Percentiles rank a stretch among this genome's conserved stretches.
These are phyloP conservation scores for Lepidothrix coronata DNA, from an alignment of 2,113 vertebrate species.

Conservation along the genomic window DNA sequence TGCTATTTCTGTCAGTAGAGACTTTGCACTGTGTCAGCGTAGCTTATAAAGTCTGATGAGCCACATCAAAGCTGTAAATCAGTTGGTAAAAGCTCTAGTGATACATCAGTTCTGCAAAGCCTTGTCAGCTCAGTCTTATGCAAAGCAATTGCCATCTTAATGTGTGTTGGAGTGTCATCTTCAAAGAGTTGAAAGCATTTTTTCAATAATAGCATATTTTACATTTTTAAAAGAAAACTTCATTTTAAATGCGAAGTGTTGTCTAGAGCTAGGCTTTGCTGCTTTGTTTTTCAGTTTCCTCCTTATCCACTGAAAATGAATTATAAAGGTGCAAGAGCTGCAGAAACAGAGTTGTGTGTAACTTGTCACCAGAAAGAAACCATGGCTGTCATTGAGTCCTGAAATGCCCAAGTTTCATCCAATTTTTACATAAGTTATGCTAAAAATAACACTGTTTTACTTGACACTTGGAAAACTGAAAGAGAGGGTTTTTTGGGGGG, in stretches of 20 bases:
- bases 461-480: not conserved
- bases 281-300: not conserved
- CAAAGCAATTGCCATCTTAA: not conserved
- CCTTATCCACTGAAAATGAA: not conserved
- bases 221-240: not conserved
- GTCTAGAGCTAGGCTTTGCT: not conserved
- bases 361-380: not conserved
- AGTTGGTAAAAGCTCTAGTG: not conserved
- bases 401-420: not conserved
- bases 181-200: not conserved
- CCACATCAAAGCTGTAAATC: not conserved
- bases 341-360: not conserved
- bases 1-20: constrained; percentile 1
- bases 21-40: not conserved
- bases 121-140: not conserved
- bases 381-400: not conserved
- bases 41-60: constrained; percentile 9
- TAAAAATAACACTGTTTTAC: not conserved
- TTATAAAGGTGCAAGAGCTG: not conserved
- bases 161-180: not conserved
- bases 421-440: not conserved
- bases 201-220: not conserved
- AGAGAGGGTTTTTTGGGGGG: not conserved
- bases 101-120: not conserved
- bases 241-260: not conserved